Conservation (phyloP, 2,113 vertebrate genomes). For the Xiphophorus couchianus region DNA sequence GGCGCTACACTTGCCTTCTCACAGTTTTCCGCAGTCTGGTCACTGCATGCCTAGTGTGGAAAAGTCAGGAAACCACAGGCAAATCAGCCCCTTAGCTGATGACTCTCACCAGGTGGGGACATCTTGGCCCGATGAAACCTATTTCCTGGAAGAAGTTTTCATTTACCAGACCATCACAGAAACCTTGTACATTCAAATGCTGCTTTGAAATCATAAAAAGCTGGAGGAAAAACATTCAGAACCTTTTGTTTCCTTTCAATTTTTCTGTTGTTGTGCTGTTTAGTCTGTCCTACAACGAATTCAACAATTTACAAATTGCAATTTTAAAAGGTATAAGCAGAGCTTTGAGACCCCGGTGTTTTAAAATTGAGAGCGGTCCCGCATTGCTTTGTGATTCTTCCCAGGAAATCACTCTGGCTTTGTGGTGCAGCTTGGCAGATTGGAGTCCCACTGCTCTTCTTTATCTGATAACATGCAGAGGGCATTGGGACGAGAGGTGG, state of each 20-base stretch:
- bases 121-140: slow-evolving; percentile 52
- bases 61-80: slow-evolving; percentile 58
- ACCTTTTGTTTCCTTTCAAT: neutral
- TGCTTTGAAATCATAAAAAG: slow-evolving; percentile 18
- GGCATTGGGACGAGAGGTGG: slow-evolving; percentile 9
- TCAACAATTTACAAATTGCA: slow-evolving; percentile 22
- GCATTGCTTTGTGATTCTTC: slow-evolving; percentile 42
- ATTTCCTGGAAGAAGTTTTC: slow-evolving; percentile 23
- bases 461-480: slow-evolving; percentile 37
- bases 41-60: slow-evolving; percentile 41
- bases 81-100: slow-evolving; percentile 66
- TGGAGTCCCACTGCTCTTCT: slow-evolving; percentile 45
- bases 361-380: slow-evolving; percentile 37
- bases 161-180: slow-evolving; percentile 25
- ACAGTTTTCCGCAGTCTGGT: slow-evolving; percentile 47
- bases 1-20: slow-evolving; percentile 43
- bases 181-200: slow-evolving; percentile 7
- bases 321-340: slow-evolving; percentile 28
- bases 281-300: slow-evolving; percentile 18
- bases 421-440: slow-evolving; percentile 27
- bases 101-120: slow-evolving; percentile 51
- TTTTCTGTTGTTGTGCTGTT: slow-evolving; percentile 6
- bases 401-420: slow-evolving; percentile 34
- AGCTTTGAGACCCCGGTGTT: slow-evolving; percentile 26
- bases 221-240: slow-evolving; percentile 16